A percentile compares a stretch with the other conserved stretches of the same genome.
phyloP scores from a whole-genome alignment of 2,797 vertebrate species.

The Eremophila alpestris region DNA sequence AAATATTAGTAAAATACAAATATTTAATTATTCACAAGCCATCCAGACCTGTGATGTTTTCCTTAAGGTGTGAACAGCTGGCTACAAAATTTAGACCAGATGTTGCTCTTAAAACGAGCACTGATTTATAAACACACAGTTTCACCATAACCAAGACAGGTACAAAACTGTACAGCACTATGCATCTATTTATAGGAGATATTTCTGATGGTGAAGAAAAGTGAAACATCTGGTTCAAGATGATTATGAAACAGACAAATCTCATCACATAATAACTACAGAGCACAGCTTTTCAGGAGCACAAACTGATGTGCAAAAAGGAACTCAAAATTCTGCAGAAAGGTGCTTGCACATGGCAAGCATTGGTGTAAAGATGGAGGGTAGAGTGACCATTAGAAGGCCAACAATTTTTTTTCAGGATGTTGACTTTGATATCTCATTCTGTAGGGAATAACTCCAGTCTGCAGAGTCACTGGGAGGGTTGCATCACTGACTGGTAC shows the following conservation, averaged over 20 bases:
- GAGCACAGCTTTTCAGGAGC: not conserved
- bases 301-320: not conserved
- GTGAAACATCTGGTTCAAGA: constrained; percentile 35
- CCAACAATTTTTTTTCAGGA: not conserved
- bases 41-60: constrained; percentile 17
- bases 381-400: not conserved
- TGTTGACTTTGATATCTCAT: not conserved
- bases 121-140: not conserved
- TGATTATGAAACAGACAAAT: constrained; percentile 32
- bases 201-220: constrained; percentile 42
- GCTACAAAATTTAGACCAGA: constrained; percentile 49
- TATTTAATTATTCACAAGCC: constrained; percentile 59
- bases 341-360: not conserved
- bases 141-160: constrained; percentile 19
- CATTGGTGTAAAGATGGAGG: not conserved
- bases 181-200: constrained; percentile 24
- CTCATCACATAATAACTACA: not conserved
- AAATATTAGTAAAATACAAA: constrained; percentile 31
- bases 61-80: constrained; percentile 65
- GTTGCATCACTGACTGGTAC: not conserved
- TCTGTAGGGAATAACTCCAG: not conserved
- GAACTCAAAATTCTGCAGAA: not conserved
- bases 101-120: constrained; percentile 48
- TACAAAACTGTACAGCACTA: not conserved
- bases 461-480: not conserved